phyloP scores from a whole-genome alignment of 1,140 invertebrate species.

The Asobara japonica region DNA sequence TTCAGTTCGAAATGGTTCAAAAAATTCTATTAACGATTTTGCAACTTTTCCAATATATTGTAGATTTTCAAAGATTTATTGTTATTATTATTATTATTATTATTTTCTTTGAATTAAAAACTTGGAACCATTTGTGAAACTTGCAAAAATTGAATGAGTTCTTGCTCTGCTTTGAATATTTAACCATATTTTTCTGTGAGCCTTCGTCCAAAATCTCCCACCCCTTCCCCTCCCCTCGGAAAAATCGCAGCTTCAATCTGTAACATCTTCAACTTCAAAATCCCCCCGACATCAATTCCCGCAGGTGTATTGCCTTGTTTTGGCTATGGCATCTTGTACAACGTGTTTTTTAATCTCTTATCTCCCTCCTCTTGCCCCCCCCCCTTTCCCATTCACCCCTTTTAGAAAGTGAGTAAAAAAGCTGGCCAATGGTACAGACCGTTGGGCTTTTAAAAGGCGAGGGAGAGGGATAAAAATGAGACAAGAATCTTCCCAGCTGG shows the following conservation, averaged over 20 bases:
- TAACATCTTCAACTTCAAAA: neutral
- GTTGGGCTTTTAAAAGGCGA: conserved; percentile 4
- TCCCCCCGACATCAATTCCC: conserved; percentile 3
- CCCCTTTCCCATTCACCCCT: neutral
- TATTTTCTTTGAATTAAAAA: too few relatives aligned
- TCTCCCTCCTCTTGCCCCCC: neutral
- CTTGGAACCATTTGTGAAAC: too few relatives aligned
- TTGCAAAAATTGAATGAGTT: too few relatives aligned
- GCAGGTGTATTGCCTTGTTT: conserved; percentile 15
- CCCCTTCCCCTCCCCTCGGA: neutral
- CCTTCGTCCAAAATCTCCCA: too few relatives aligned
- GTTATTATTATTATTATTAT: too few relatives aligned
- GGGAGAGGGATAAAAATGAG: neutral
- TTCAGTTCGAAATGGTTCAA: too few relatives aligned
- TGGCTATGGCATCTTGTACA: conserved; percentile 10
- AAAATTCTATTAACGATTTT: too few relatives aligned
- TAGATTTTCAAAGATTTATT: too few relatives aligned
- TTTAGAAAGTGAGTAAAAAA: neutral
- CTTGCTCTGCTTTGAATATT: too few relatives aligned
- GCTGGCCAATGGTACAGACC: conserved; percentile 35
- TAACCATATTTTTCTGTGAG: too few relatives aligned
- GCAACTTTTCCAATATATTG: too few relatives aligned
- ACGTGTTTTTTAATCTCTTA: conserved; percentile 8
- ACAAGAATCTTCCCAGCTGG: conserved; percentile 56
- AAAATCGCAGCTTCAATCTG: too few relatives aligned